Percentiles rank a stretch among this genome's conserved stretches.
Conservation (phyloP, 2,888 invertebrate genomes). For the Archaeoteleia sp. region DNA sequence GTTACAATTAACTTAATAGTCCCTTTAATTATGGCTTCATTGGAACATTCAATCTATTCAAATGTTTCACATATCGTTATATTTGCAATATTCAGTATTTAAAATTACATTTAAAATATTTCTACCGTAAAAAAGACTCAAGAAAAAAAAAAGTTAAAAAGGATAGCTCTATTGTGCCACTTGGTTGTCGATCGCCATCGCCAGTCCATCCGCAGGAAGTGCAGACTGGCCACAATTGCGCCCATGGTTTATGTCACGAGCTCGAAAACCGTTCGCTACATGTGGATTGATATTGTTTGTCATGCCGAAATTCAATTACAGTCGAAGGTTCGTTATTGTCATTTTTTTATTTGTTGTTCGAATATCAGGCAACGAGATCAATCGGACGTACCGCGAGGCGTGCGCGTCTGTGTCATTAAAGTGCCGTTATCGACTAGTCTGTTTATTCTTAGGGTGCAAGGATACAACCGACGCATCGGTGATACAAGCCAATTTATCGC, state of each 20-base stretch:
- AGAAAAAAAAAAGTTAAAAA: constrained; percentile 34
- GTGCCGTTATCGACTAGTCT: constrained; percentile 7
- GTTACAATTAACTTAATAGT: too few relatives aligned
- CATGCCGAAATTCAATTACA: constrained; percentile 38
- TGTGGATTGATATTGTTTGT: constrained; percentile 33
- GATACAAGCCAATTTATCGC: constrained; percentile 24
- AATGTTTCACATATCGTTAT: too few relatives aligned
- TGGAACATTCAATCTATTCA: too few relatives aligned
- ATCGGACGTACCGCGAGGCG: background rate
- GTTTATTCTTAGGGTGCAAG: constrained; percentile 22
- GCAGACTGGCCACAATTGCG: constrained; percentile 30
- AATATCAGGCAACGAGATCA: background rate
- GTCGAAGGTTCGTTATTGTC: constrained; percentile 23
- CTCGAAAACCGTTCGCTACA: constrained; percentile 25
- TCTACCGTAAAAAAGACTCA: too few relatives aligned
- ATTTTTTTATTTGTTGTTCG: background rate
- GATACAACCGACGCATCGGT: constrained; percentile 1
- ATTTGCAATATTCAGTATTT: too few relatives aligned
- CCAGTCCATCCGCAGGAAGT: constrained; percentile 31
- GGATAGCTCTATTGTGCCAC: constrained; percentile 24
- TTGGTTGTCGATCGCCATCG: constrained; percentile 32
- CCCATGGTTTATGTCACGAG: constrained; percentile 37
- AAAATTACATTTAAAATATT: too few relatives aligned
- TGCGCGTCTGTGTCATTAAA: constrained; percentile 1
- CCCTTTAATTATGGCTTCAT: too few relatives aligned